Conservation (phyloP, 2,888 invertebrate genomes). For the Drosophila lutescens region DNA sequence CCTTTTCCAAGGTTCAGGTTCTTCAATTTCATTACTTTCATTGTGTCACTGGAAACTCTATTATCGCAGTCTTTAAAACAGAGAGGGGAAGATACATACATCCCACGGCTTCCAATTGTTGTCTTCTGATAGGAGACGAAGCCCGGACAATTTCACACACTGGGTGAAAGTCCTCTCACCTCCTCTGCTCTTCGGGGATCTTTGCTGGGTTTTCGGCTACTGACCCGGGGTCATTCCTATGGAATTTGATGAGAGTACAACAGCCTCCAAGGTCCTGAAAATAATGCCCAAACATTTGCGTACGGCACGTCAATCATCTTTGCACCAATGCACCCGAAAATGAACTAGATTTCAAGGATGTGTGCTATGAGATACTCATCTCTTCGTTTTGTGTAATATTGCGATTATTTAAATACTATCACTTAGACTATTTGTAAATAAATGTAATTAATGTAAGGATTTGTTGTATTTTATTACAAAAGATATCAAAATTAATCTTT, state of each 20-base stretch:
- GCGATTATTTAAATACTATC: background rate
- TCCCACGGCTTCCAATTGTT: conserved; percentile 54
- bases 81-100: background rate
- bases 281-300: conserved; percentile 48
- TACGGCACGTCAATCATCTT: conserved; percentile 38
- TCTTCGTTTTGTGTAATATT: background rate
- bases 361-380: background rate
- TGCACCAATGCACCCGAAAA: conserved; percentile 10
- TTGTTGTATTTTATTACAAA: too few relatives aligned
- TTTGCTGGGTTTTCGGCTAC: conserved; percentile 28
- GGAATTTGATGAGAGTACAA: conserved; percentile 12
- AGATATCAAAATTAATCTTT: too few relatives aligned
- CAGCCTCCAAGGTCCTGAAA: conserved; percentile 12
- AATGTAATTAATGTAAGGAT: too few relatives aligned
- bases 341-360: background rate
- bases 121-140: conserved; percentile 15
- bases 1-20: conserved; percentile 52
- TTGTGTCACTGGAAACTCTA: conserved; percentile 60
- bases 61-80: conserved; percentile 21
- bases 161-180: conserved; percentile 46
- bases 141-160: conserved; percentile 5
- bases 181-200: background rate
- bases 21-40: conserved; percentile 50
- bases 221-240: conserved; percentile 47
- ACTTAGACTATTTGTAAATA: too few relatives aligned